Evolutionary conservation across 1,140 invertebrate genomes (phyloP), one percentile per base, ranked within the genome.

Genomic region (Camponotus pennsylvanicus): DNA sequence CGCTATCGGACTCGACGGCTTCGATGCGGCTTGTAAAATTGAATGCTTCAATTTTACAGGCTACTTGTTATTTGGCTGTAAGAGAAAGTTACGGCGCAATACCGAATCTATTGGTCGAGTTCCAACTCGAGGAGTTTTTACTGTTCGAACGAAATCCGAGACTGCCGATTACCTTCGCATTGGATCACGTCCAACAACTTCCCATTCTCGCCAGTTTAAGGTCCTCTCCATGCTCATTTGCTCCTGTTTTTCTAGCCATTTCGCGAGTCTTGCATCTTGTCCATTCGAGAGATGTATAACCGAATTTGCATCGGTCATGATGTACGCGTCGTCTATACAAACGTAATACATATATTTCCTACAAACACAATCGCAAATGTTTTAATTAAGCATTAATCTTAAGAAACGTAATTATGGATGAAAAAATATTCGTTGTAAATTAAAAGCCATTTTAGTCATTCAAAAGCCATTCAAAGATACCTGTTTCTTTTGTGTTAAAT

Each of bases 141-240:
- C 79, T 85, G 89, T 91, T 91, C 77, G 78, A 79, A 85, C 85
- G 82, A 92, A 92, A 87, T 86, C 85, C 82, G 85, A 79, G 86
- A 92, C 87, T 91, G 70, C 86, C 91, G 91, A 92, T 92, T 92
- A 92, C 88, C 91, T 90, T 91, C 86, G 27, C 79, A 87, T 92
- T 92, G 91, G 91, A 92, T 59, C 71, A 82, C 78, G 85, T 92
- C 91, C 91, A 92, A 92, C 88, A 92, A 92, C 88, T 91, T 69
- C 73, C 88, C 85, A 90, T 92, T 92, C 91, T 92, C 90, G 52
- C 86, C 86, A 66, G 82, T 91, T 92, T 91, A 92, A 92, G 70
- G 88, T 90, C 71, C 57, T 15, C n/a, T 61, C 52, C 27, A 27
- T 87, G 76, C 71, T 90, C 89, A 90, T 90, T 86, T 49, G 73